A percentile compares a stretch with the other conserved stretches of the same genome.
These are phyloP conservation scores for Sarcophaga carnaria DNA, from an alignment of 2,888 invertebrate species.

Conservation along the genomic window DNA sequence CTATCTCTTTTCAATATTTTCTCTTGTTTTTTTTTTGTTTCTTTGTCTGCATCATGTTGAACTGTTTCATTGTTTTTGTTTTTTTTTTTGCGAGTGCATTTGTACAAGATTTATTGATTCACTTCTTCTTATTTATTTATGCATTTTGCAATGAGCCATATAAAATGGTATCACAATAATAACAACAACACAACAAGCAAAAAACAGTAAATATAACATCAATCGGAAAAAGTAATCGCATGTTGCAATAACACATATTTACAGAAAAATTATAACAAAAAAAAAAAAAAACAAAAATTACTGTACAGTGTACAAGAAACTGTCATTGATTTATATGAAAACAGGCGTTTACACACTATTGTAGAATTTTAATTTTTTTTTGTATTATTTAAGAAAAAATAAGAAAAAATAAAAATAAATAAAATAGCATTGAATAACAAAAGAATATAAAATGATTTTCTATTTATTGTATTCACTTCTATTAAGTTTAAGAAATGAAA, in stretches of 20 bases:
- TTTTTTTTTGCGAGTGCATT: constrained; percentile 33
- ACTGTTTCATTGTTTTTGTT: constrained; percentile 45
- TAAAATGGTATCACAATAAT: constrained; percentile 15
- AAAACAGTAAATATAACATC: background rate
- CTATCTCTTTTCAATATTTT: constrained; percentile 35
- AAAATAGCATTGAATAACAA: no score
- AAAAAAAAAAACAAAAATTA: background rate
- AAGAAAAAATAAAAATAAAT: no score
- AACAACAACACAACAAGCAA: background rate
- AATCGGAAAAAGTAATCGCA: background rate
- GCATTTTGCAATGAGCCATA: constrained; percentile 40
- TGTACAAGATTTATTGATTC: constrained; percentile 61
- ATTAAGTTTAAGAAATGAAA: no score
- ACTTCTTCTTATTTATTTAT: constrained; percentile 54
- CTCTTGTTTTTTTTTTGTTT: background rate
- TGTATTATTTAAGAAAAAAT: background rate
- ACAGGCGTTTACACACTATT: constrained; percentile 36
- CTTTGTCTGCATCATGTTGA: constrained; percentile 38
- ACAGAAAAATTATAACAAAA: constrained; percentile 4
- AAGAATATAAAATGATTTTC: no score
- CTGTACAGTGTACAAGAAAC: constrained; percentile 22
- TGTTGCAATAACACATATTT: constrained; percentile 14
- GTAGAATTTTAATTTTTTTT: constrained; percentile 23
- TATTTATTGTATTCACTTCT: constrained; percentile 9
- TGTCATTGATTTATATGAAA: constrained; percentile 50